phyloP scores from a whole-genome alignment of 2,113 vertebrate genomes.

The Riparia riparia region DNA sequence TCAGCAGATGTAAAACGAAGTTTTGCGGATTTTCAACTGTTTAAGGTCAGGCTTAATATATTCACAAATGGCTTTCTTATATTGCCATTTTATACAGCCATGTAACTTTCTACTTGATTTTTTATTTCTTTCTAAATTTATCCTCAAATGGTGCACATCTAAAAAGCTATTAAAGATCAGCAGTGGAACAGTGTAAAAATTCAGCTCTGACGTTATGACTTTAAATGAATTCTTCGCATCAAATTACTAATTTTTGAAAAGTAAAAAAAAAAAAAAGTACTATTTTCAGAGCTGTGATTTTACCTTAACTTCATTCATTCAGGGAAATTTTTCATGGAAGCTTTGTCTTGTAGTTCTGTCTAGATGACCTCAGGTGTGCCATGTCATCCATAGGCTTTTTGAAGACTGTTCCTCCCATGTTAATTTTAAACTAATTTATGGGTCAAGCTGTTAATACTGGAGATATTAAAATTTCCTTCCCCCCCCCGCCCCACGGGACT shows the following conservation, averaged over 20 bases:
- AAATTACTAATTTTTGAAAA: neutral
- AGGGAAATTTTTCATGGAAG: neutral
- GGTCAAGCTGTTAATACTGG: neutral
- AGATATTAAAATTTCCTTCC: neutral
- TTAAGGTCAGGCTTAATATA: constrained; percentile 1
- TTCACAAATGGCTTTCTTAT: neutral
- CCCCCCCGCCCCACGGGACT: accelerated
- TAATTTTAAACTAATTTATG: neutral
- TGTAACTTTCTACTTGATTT: neutral
- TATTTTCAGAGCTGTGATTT: neutral
- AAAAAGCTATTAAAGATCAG: neutral
- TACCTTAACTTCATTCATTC: neutral
- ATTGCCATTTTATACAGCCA: neutral
- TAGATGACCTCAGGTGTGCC: neutral
- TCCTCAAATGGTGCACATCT: neutral
- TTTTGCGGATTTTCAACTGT: neutral
- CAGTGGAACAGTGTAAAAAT: neutral
- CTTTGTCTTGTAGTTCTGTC: neutral
- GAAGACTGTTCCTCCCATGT: neutral
- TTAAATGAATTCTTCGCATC: neutral
- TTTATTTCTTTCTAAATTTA: neutral
- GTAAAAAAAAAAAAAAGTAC: neutral
- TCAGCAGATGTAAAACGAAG: neutral
- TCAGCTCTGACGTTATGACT: neutral
- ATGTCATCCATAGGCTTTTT: neutral